Evolutionary conservation across 2,113 vertebrate genomes (phyloP), one percentile per base, ranked within the genome.

Genomic region (Callospermophilus lateralis): DNA sequence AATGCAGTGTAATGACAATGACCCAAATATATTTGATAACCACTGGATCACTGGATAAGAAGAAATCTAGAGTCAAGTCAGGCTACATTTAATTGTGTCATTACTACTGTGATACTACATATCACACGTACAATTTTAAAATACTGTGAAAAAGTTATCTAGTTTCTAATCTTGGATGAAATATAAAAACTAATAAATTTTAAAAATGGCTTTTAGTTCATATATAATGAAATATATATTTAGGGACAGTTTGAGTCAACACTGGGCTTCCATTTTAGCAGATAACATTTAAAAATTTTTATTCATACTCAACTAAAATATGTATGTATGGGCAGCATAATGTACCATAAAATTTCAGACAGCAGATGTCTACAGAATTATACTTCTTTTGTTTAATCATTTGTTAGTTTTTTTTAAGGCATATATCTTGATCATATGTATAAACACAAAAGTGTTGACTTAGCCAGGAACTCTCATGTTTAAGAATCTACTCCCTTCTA

Each of bases 401-500:
- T 83, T 86, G 32, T 85, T 80, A 51, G 37, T 84, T 58, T 24
- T 58, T 58, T 58, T 58, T 58, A 78, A 61, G 53, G n/a, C 74
- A 48, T 70, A 15, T 48, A 78, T 89, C 42, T 94, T 72, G 16
- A 72, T 85, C 10, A 3, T 84, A 77, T 92, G 88, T 89, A n/a
- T 48, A 65, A 93, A 65, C 8, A 10, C 11, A 5, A 17, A 63
- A 94, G 6, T 70, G 9, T 74, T 83, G 15, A 53, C 58, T 67
- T 11, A n/a, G 32, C 63, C 30, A 63, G 78, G 51, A 78, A 58
- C 65, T 68, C 86, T 76, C 8, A 79, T 90, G 20, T 85, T 28
- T 93, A 65, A 84, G 67, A 88, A 77, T 94, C 55, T 22, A 53
- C 20, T 53, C 34, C 28, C 6, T 81, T 93, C 63, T 95, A 15